Conservation (phyloP, 1,140 invertebrate genomes). For the Bemisia tabaci region DNA sequence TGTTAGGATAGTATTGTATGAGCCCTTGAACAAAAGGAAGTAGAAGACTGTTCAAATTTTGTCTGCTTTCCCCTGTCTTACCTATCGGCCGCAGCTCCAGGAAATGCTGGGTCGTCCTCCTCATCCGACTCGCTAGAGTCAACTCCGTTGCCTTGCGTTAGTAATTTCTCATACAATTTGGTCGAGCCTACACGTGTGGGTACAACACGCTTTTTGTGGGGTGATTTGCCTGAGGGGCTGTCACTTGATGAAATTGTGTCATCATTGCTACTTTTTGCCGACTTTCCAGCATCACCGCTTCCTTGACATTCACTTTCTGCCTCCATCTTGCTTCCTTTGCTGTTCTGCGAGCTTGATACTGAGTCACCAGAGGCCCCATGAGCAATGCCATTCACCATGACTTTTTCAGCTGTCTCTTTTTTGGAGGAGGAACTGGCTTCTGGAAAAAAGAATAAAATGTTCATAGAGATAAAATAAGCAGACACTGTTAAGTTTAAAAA, state of each 20-base stretch:
- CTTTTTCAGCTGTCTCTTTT: not conserved
- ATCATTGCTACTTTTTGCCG: not conserved
- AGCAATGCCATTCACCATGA: not conserved
- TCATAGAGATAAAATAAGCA: no score
- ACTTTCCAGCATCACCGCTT: not conserved
- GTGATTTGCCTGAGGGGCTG: not conserved
- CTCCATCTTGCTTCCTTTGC: not conserved
- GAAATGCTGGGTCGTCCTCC: not conserved
- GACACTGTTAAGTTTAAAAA: no score
- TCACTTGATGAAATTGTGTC: not conserved
- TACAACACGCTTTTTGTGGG: not conserved
- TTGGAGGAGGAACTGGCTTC: not conserved
- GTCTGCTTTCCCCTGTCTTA: no score
- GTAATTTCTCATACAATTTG: not conserved
- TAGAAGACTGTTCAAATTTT: no score
- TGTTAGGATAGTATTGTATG: no score
- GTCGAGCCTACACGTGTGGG: not conserved
- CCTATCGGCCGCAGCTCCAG: not conserved
- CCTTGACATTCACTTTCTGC: not conserved
- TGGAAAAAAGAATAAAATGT: no score
- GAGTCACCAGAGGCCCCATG: no score
- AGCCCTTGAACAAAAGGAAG: no score
- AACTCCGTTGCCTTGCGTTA: not conserved
- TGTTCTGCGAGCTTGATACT: not conserved
- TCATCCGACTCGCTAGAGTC: not conserved